A percentile compares a stretch with the other conserved stretches of the same genome.
phyloP scores from a whole-genome alignment of 2,888 invertebrate genomes.

The Drosophila siamana region DNA sequence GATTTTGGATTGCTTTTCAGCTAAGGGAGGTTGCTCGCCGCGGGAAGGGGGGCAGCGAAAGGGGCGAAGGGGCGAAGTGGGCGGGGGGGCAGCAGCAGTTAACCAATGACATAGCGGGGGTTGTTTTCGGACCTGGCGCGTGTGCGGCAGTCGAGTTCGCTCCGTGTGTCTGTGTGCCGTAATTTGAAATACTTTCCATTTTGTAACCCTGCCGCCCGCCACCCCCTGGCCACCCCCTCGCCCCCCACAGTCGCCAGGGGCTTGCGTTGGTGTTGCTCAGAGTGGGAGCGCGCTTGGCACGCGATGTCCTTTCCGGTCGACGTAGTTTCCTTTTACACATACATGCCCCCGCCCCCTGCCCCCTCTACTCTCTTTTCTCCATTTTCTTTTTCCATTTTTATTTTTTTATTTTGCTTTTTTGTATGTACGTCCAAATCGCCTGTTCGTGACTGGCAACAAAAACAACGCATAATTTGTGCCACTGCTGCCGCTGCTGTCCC shows the following conservation, averaged over 20 bases:
- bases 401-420: neutral
- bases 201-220: constrained; percentile 56
- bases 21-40: constrained; percentile 31
- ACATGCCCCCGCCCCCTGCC: neutral
- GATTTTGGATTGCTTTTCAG: constrained; percentile 74
- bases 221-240: neutral
- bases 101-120: constrained; percentile 78
- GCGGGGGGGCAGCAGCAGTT: constrained; percentile 44
- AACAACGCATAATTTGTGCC: constrained; percentile 80
- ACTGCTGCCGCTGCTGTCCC: constrained; percentile 61
- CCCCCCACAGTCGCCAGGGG: neutral
- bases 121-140: constrained; percentile 72
- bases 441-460: constrained; percentile 72
- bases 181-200: constrained; percentile 81
- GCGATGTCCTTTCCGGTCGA: constrained; percentile 84
- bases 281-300: constrained; percentile 77
- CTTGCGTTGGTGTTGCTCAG: constrained; percentile 27
- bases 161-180: constrained; percentile 50
- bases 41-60: constrained; percentile 4
- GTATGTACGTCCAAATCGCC: constrained; percentile 61
- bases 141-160: constrained; percentile 45
- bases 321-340: constrained; percentile 71
- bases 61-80: neutral
- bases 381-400: neutral
- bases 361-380: constrained; percentile 1